phyloP scores from a whole-genome alignment of 2,888 invertebrate genomes.

The Alloscopus bannaensis region DNA sequence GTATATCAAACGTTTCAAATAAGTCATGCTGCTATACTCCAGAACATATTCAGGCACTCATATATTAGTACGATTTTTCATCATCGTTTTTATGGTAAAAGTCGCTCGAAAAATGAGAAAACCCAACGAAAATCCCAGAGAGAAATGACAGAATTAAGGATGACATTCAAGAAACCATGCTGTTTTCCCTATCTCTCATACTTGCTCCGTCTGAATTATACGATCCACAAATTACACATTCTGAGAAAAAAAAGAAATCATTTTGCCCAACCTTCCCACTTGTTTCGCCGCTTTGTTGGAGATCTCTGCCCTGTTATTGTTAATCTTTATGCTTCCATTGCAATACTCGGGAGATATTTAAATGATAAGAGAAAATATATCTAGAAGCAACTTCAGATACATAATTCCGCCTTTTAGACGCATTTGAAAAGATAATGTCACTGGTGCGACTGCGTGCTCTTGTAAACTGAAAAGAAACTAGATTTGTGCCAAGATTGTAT shows the following conservation, averaged over 20 bases:
- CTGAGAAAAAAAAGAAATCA: constrained; percentile 55
- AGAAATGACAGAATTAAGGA: constrained; percentile 67
- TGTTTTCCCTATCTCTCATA: constrained; percentile 63
- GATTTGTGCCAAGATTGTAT: constrained; percentile 55
- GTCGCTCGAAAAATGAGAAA: constrained; percentile 22
- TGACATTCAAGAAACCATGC: constrained; percentile 68
- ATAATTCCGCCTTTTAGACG: constrained; percentile 45
- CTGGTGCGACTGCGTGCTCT: constrained; percentile 29
- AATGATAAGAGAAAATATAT: background rate
- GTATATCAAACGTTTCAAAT: constrained; percentile 45
- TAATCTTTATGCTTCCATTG: too few relatives aligned
- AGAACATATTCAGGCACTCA: background rate
- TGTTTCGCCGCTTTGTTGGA: constrained; percentile 37
- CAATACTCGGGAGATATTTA: too few relatives aligned
- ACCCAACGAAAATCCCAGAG: constrained; percentile 33
- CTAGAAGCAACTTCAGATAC: constrained; percentile 24
- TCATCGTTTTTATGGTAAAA: constrained; percentile 10
- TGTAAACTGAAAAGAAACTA: constrained; percentile 62
- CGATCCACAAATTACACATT: constrained; percentile 69
- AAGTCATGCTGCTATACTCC: constrained; percentile 13
- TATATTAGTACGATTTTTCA: too few relatives aligned
- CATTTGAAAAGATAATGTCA: constrained; percentile 51
- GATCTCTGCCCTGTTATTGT: background rate
- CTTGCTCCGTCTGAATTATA: constrained; percentile 65
- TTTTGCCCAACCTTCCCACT: constrained; percentile 63